A percentile compares a stretch with the other conserved stretches of the same genome.
phyloP scores from a whole-genome alignment of 2,797 vertebrate species.

The Gymnopithys bicolor region DNA sequence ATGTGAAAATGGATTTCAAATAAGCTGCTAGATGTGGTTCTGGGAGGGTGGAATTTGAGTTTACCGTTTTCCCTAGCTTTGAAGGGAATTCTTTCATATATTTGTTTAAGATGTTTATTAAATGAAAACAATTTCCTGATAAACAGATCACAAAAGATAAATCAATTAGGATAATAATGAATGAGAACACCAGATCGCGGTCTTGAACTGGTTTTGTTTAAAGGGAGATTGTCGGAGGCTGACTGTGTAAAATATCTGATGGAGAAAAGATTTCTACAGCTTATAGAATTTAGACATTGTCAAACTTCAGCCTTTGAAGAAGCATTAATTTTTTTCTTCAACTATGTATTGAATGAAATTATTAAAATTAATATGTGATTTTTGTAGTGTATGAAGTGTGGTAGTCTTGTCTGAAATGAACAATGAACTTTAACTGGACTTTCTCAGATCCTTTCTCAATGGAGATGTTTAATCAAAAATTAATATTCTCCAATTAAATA shows the following conservation, averaged over 20 bases:
- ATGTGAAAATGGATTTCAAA: conserved; percentile 53
- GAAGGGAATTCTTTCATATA: background rate
- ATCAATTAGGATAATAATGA: background rate
- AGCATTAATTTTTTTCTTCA: background rate
- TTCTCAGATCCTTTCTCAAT: background rate
- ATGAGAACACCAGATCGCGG: background rate
- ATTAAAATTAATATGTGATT: background rate
- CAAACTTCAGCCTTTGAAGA: background rate
- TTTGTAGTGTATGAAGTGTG: background rate
- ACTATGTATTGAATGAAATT: background rate
- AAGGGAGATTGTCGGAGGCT: background rate
- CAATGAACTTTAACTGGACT: background rate
- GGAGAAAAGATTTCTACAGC: background rate
- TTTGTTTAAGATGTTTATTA: conserved; percentile 43
- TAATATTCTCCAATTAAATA: background rate
- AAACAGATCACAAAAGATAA: conserved; percentile 39
- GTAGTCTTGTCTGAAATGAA: background rate
- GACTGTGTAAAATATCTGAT: background rate
- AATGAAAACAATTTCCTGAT: conserved; percentile 35
- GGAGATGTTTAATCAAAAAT: background rate
- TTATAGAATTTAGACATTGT: background rate
- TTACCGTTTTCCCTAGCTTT: conserved; percentile 8
- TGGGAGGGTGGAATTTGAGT: conserved; percentile 40
- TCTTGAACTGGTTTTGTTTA: conserved; percentile 9
- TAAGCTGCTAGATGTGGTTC: conserved; percentile 31